These are phyloP conservation scores for Cantharis rufa DNA, from an alignment of 2,888 invertebrate genomes.

Conservation along the genomic window DNA sequence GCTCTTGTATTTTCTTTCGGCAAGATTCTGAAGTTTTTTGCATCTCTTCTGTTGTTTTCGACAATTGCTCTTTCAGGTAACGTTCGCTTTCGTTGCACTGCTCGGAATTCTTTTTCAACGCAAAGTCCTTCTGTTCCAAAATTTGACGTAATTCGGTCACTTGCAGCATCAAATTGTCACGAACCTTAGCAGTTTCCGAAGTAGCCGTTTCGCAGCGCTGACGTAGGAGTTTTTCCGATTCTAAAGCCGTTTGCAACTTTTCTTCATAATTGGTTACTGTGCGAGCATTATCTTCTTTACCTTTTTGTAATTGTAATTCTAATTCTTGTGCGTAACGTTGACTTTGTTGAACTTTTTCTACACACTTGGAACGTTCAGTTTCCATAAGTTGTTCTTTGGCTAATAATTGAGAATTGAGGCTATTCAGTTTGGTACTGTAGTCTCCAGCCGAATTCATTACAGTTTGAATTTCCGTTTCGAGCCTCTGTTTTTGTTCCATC, in stretches of 20 bases:
- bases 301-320: slow-evolving; percentile 35
- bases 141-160: slow-evolving; percentile 48
- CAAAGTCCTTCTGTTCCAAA: slow-evolving; percentile 56
- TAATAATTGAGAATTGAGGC: slow-evolving; percentile 40
- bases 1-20: slow-evolving; percentile 30
- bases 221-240: slow-evolving; percentile 37
- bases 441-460: slow-evolving; percentile 42
- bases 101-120: slow-evolving; percentile 57
- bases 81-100: slow-evolving; percentile 43
- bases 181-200: slow-evolving; percentile 14
- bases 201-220: slow-evolving; percentile 20
- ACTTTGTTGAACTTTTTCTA: slow-evolving; percentile 41
- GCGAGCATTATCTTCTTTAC: slow-evolving; percentile 37
- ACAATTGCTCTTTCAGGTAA: slow-evolving; percentile 44
- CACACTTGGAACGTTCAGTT: slow-evolving; percentile 37
- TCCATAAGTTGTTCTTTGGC: slow-evolving; percentile 42
- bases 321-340: slow-evolving; percentile 35
- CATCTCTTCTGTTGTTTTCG: slow-evolving; percentile 7
- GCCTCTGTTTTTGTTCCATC: slow-evolving; percentile 59
- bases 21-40: slow-evolving; percentile 15
- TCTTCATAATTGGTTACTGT: slow-evolving; percentile 32
- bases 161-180: slow-evolving; percentile 29
- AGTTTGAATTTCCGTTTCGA: slow-evolving; percentile 61
- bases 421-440: slow-evolving; percentile 40
- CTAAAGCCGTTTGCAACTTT: slow-evolving; percentile 36